Conservation (phyloP, 2,888 invertebrate genomes). For the Acleris laterana region DNA sequence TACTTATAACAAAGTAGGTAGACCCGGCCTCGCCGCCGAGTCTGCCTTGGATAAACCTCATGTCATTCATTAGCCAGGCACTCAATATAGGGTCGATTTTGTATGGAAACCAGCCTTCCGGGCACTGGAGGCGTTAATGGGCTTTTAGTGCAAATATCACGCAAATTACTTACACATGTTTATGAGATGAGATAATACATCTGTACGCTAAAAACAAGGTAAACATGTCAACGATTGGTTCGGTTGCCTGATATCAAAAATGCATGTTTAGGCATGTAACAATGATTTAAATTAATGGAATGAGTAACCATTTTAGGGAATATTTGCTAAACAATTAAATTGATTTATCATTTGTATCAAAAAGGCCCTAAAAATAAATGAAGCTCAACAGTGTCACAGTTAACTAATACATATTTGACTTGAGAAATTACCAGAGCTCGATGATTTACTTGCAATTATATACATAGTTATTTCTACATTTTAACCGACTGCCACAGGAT, state of each 20-base stretch:
- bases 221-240: background rate
- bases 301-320: no score
- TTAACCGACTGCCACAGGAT: no score
- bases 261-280: background rate
- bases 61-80: background rate
- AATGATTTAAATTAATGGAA: background rate
- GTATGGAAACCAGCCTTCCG: no score
- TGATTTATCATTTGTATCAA: no score
- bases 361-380: no score
- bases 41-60: constrained; percentile 13
- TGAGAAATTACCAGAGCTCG: no score
- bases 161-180: constrained; percentile 1
- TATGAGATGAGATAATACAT: constrained; percentile 2
- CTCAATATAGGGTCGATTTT: no score
- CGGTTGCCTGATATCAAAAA: background rate
- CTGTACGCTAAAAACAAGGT: background rate
- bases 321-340: no score
- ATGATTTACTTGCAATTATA: no score
- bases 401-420: no score
- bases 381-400: no score
- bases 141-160: constrained; percentile 2
- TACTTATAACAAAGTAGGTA: background rate
- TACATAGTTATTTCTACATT: no score
- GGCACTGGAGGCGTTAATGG: background rate
- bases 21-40: constrained; percentile 9